These are phyloP conservation scores for Ochotona curzoniae DNA, from an alignment of 2,113 vertebrate genomes.

Conservation along the genomic window DNA sequence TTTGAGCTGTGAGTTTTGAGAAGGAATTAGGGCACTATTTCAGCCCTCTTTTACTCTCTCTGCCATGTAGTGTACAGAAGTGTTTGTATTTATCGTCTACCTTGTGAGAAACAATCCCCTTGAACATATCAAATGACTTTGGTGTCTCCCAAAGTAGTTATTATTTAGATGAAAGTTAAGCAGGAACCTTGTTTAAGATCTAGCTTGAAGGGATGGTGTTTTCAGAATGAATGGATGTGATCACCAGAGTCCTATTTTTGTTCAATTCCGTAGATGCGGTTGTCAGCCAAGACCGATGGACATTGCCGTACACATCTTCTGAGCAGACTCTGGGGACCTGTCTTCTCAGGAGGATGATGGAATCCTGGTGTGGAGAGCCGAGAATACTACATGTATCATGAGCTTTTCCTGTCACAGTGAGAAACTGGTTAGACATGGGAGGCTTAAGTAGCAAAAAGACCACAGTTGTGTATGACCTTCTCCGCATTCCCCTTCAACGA, in stretches of 20 bases:
- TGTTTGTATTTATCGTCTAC: not conserved
- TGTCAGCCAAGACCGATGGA: conserved; percentile 10
- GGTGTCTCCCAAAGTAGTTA: not conserved
- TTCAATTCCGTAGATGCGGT: not conserved
- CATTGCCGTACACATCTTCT: not conserved
- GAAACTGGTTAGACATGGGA: not conserved
- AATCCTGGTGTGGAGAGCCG: not conserved
- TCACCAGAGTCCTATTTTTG: conserved; percentile 32
- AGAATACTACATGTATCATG: not conserved
- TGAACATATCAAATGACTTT: not conserved
- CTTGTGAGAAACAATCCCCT: not conserved
- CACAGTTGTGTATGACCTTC: not conserved
- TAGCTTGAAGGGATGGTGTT: not conserved
- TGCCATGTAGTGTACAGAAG: not conserved
- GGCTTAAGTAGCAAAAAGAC: not conserved
- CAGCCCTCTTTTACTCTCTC: not conserved
- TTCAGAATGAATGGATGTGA: not conserved
- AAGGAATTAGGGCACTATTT: not conserved
- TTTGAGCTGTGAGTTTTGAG: not conserved
- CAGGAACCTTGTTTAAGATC: not conserved
- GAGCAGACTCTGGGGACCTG: not conserved
- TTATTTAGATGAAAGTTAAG: not conserved
- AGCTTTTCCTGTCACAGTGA: not conserved
- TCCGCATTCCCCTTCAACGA: not conserved
- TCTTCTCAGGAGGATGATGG: not conserved